These are phyloP conservation scores for Leuctra nigra DNA, from an alignment of 2,888 invertebrate species.

Conservation along the genomic window DNA sequence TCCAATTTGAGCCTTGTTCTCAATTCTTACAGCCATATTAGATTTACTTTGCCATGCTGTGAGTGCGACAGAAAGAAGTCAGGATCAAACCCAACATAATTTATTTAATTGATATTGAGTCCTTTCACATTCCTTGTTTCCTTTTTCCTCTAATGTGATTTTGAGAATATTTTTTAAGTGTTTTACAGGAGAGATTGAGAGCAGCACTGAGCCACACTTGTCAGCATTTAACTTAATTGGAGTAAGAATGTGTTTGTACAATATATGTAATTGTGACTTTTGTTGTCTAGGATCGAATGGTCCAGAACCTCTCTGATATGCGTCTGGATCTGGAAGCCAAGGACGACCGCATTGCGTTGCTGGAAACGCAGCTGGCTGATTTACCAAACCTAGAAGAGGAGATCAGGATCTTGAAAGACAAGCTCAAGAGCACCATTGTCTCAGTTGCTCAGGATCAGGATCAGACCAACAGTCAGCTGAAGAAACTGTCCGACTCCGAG, in stretches of 20 bases:
- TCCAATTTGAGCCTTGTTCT: no score
- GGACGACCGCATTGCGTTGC: neutral
- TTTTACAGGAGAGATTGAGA: no score
- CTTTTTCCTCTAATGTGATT: no score
- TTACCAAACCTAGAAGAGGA: neutral
- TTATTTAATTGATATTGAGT: no score
- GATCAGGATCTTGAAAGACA: neutral
- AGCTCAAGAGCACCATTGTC: conserved; percentile 7
- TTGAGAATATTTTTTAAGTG: no score
- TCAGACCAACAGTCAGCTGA: neutral
- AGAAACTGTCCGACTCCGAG: conserved; percentile 3
- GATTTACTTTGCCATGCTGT: no score
- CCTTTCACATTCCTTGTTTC: no score
- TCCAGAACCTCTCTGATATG: neutral
- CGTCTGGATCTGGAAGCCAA: neutral
- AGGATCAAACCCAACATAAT: no score
- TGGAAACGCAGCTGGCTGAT: conserved; percentile 2
- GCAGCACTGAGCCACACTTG: no score
- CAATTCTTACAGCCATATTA: no score
- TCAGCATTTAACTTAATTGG: no score
- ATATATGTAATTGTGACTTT: neutral
- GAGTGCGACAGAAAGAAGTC: no score
- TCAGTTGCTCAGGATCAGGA: conserved; percentile 1
- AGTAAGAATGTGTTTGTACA: conserved; percentile 44
- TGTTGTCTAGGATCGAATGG: neutral